These are phyloP conservation scores for Pristionchus maxplancki DNA, from an alignment of 2,888 invertebrate species.

Conservation along the genomic window DNA sequence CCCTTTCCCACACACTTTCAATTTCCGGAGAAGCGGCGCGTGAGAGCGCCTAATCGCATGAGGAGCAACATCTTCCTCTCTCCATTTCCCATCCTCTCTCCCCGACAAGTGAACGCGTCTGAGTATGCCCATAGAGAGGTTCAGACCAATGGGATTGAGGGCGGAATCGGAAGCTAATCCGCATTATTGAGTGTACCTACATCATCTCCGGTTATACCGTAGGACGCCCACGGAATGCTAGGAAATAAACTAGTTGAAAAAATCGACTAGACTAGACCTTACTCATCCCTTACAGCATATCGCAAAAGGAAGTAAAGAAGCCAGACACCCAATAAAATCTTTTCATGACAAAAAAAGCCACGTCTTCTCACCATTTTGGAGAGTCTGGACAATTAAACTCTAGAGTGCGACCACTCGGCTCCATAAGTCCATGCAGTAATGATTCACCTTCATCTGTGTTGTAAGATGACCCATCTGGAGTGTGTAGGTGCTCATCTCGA, in stretches of 20 bases:
- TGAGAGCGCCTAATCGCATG: slow-evolving; percentile 1
- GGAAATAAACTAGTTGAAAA: background rate
- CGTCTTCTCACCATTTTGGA: too few species aligned
- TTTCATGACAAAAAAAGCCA: too few species aligned
- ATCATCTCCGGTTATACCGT: background rate
- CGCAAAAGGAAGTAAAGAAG: too few species aligned
- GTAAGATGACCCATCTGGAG: slow-evolving; percentile 44
- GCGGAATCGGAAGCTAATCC: background rate
- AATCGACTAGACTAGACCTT: background rate
- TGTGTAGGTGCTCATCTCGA: slow-evolving; percentile 41
- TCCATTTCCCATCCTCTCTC: too few species aligned
- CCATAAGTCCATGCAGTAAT: too few species aligned
- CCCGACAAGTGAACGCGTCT: background rate
- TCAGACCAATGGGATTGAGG: too few species aligned
- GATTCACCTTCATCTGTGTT: slow-evolving; percentile 37
- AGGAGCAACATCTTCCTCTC: background rate
- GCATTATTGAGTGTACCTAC: background rate
- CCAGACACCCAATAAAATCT: too few species aligned
- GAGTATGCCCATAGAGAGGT: background rate
- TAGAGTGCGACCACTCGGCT: too few species aligned
- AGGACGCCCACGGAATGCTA: background rate
- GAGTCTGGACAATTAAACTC: too few species aligned
- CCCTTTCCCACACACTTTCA: background rate
- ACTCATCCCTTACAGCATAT: too few species aligned
- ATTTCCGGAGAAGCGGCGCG: background rate